phyloP scores from a whole-genome alignment of 2,113 vertebrate species.

The Cynocephalus volans region DNA sequence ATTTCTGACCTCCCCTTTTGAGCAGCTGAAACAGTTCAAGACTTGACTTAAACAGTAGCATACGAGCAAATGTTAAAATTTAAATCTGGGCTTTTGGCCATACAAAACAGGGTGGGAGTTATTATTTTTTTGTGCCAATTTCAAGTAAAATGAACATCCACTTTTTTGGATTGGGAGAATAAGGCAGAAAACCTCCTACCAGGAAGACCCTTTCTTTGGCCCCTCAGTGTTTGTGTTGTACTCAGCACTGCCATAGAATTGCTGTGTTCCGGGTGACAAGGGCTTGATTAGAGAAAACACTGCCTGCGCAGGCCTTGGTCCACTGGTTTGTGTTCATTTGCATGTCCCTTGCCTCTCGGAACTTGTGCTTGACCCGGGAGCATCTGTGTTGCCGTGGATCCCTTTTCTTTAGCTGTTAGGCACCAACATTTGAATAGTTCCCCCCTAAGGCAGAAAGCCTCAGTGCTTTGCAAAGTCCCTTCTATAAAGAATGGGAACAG shows the following conservation, averaged over 20 bases:
- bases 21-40: conserved; percentile 70
- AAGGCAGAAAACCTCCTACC: conserved; percentile 59
- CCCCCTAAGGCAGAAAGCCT: conserved; percentile 58
- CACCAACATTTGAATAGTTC: background rate
- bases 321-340: conserved; percentile 43
- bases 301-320: background rate
- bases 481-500: background rate
- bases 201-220: background rate
- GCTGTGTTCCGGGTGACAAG: background rate
- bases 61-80: conserved; percentile 71
- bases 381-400: conserved; percentile 57
- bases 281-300: conserved; percentile 2
- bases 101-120: conserved; percentile 82
- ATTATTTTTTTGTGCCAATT: conserved; percentile 76
- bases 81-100: conserved; percentile 84
- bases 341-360: conserved; percentile 62
- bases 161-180: conserved; percentile 35
- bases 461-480: background rate
- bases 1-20: conserved; percentile 61
- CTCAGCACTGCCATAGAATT: background rate
- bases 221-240: conserved; percentile 6
- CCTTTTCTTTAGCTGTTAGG: conserved; percentile 46
- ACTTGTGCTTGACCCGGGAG: conserved; percentile 44
- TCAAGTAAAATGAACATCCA: conserved; percentile 81
- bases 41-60: conserved; percentile 83